Base-by-base conservation (phyloP, 2,888 invertebrate species). In the Galerucella nymphaeae region DNA sequence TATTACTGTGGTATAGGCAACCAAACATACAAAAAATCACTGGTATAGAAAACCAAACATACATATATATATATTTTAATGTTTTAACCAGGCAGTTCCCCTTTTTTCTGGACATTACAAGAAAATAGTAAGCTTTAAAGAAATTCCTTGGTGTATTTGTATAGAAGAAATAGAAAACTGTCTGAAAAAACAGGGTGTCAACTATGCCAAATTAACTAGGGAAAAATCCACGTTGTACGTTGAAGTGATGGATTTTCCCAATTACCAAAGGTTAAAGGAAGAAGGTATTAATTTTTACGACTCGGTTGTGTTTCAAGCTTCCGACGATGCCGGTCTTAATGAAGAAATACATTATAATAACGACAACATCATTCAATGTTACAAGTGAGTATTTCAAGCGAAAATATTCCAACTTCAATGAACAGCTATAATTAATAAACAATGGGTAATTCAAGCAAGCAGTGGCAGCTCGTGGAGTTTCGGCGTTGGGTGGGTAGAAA, bases 281-380 rank as follows among this genome's bases (percentile, higher is more conserved):
- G 87, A 88, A 74, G 89, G 89, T 13, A 80, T 89, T 58, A 87
- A 88, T 75, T 89, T 89, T 75, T 89, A 88, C 72, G 86, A 88
- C 30, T 87, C 85, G 0, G 86, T 85, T 85, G 13, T 88, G 87
- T 76, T 86, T 67, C 71, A 62, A 70, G 71, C 76, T 14, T 50
- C 66, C 13, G 77, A 77, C 23, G 77, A 77, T 62, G 53, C 61
- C 42, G 69, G 70, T 13, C 16, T 74, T 14, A 75, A 75, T 45
- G 73, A 77, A 16, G 76, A 77, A 63, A 59, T 73, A 59, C 66
- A 72, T 55, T 77, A 83, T 6, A 83, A 82, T 8, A 77, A 81
- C 13, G 88, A 88, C 72, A 73, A 77, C 45, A 87, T 89, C 2
- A 80, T 89, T 11, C 89, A 89, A 75, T 89, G 89, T 75, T 89